Conservation (phyloP, 2,888 invertebrate species). For the Noctua janthe region DNA sequence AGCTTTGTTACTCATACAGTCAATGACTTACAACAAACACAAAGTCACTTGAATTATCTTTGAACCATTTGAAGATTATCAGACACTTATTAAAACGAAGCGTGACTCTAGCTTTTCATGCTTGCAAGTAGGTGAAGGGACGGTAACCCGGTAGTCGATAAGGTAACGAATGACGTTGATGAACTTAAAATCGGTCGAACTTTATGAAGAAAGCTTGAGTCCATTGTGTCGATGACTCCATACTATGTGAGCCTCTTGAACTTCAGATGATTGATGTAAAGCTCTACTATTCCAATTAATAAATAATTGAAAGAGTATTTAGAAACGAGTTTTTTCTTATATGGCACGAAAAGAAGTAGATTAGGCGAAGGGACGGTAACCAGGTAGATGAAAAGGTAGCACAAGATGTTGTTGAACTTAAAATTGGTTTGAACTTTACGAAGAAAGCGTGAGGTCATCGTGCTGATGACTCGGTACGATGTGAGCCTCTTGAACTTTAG, state of each 20-base stretch:
- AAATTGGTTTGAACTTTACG: constrained; percentile 49
- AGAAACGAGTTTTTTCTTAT: neutral
- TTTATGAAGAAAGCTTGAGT: constrained; percentile 41
- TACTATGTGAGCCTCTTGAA: neutral
- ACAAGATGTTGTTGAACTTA: constrained; percentile 29
- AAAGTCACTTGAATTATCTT: too few species aligned
- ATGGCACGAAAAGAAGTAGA: constrained; percentile 3
- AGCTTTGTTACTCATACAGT: neutral
- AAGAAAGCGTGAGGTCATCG: constrained; percentile 42
- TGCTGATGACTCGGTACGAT: constrained; percentile 30
- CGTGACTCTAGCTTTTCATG: constrained; percentile 4
- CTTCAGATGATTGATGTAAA: constrained; percentile 12
- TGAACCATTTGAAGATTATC: neutral
- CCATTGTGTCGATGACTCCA: constrained; percentile 14
- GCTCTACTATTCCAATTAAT: neutral
- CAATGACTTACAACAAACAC: neutral
- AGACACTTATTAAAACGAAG: neutral
- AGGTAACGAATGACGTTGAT: neutral
- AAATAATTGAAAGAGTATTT: neutral
- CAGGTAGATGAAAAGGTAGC: constrained; percentile 15
- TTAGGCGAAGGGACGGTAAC: constrained; percentile 27
- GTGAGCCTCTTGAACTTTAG: constrained; percentile 36
- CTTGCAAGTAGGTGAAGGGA: constrained; percentile 12
- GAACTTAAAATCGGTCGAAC: constrained; percentile 5
- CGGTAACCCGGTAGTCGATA: constrained; percentile 19